phyloP scores from a whole-genome alignment of 2,113 vertebrate genomes.

The Speoplatyrhinus poulsoni region DNA sequence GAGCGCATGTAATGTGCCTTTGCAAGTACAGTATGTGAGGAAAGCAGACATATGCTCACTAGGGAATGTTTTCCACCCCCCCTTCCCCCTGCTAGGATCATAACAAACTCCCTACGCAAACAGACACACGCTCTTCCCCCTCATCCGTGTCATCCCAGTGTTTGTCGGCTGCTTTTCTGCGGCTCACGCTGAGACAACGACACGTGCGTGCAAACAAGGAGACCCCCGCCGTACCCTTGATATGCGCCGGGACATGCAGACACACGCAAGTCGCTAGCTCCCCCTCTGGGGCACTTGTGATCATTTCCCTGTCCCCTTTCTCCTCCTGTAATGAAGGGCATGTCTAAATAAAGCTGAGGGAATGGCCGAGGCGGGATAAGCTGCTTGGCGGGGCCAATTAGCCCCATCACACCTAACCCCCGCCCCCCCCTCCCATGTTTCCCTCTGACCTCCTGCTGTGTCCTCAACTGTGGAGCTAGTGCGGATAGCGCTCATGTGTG shows the following conservation, averaged over 20 bases:
- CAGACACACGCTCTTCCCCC: conserved; percentile 26
- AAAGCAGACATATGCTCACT: background rate
- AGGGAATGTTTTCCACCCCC: background rate
- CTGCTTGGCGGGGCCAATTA: conserved; percentile 55
- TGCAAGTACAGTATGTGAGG: background rate
- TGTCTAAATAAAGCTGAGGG: conserved; percentile 60
- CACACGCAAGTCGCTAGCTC: background rate
- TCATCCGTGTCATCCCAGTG: conserved; percentile 38
- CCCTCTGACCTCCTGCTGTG: conserved; percentile 46
- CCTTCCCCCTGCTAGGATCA: conserved; percentile 16
- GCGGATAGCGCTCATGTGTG: conserved; percentile 7
- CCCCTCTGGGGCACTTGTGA: conserved; percentile 38
- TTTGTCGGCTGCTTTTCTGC: conserved; percentile 13
- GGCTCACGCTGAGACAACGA: conserved; percentile 39
- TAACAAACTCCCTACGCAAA: conserved; percentile 31
- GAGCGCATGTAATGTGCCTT: too few relatives aligned
- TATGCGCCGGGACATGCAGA: background rate
- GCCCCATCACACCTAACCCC: conserved; percentile 38
- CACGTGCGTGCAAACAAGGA: conserved; percentile 50
- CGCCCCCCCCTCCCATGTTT: conserved; percentile 28
- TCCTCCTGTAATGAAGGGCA: conserved; percentile 60
- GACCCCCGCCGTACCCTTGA: conserved; percentile 22
- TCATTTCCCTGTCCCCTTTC: conserved; percentile 43
- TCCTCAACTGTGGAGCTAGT: conserved; percentile 30
- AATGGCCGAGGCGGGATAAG: conserved; percentile 45